Base-by-base conservation (phyloP, 1,140 invertebrate species). In the Drosophila prosaltans region DNA sequence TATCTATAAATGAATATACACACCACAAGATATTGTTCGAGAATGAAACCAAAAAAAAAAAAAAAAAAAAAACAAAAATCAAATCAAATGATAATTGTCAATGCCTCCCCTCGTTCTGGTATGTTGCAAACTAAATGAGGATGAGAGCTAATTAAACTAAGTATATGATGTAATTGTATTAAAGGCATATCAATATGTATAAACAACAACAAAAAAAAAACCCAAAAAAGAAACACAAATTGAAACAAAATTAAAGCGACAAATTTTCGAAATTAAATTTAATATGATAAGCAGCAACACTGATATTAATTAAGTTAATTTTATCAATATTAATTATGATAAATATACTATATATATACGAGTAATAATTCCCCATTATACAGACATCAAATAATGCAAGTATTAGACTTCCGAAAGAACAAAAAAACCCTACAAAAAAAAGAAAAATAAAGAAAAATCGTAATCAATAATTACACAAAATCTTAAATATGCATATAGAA, bases 221-320 rank as follows among this genome's bases (percentile, higher is more conserved):
- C 2, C 39, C 54, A 74, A 60, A 8, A 24, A 51, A 4, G 2
- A 26, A 51, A 48, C 11, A 51, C 6, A 21, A 51, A 80, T 84
- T 74, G 62, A 80, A 69, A 51, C 6, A 21, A 51, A 80, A 84
- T 74, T 58, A 76, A 69, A 67, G 65, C 72, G 80, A 77, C 75
- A 78, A 77, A 36, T 66, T 84, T 84, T 85, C 80, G 81, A 85
- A 69, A 79, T 86, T 69, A 69, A 69, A 79, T 86, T 69, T 78
- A 81, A 65, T 73, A 85, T 73, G 54, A 45, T 81, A 86, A 81
- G 79, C 82, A 71, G 79, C 82, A 71, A 86, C 84, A 88, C 84
- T 88, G 84, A 88, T 89, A 89, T 89, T 70, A 89, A 84, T 71
- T 89, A 88, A 88, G 84, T 82, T 81, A 86, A 78, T 80, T 79